A percentile compares a stretch with the other conserved stretches of the same genome.
Conservation (phyloP, 2,113 vertebrate genomes). For the Dasyprocta punctata region DNA sequence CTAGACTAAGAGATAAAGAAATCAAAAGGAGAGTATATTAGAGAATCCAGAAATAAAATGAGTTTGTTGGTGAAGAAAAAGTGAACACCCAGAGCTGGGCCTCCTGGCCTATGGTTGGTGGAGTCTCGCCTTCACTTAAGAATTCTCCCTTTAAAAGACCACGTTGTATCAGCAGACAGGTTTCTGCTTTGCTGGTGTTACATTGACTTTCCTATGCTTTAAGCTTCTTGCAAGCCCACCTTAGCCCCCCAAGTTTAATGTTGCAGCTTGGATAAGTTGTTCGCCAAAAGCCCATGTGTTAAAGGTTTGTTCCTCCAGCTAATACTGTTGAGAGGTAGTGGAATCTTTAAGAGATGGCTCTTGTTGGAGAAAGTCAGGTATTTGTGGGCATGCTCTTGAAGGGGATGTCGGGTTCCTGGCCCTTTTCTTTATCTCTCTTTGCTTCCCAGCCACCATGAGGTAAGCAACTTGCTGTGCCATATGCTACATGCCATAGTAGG, state of each 20-base stretch:
- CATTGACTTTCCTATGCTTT: background rate
- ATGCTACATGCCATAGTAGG: background rate
- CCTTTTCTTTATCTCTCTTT: background rate
- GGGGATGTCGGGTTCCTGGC: background rate
- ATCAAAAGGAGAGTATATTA: background rate
- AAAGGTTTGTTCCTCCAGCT: background rate
- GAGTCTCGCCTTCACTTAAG: background rate
- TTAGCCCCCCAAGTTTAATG: background rate
- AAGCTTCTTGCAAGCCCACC: background rate
- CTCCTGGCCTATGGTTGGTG: background rate
- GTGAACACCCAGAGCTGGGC: background rate
- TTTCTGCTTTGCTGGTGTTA: background rate
- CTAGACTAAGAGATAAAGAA: background rate
- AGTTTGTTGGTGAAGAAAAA: background rate
- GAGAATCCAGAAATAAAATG: background rate
- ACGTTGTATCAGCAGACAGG: background rate
- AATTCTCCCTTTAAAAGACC: constrained; percentile 22
- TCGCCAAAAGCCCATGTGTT: background rate
- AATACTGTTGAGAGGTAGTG: background rate
- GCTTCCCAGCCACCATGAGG: background rate
- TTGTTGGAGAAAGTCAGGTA: background rate
- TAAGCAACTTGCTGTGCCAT: background rate
- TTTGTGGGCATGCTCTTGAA: background rate
- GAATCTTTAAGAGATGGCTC: background rate
- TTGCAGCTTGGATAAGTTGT: background rate